Percentiles rank a stretch among this genome's conserved stretches.
Evolutionary conservation across 2,797 vertebrate genomes (phyloP).

Genomic region (Paguma larvata): DNA sequence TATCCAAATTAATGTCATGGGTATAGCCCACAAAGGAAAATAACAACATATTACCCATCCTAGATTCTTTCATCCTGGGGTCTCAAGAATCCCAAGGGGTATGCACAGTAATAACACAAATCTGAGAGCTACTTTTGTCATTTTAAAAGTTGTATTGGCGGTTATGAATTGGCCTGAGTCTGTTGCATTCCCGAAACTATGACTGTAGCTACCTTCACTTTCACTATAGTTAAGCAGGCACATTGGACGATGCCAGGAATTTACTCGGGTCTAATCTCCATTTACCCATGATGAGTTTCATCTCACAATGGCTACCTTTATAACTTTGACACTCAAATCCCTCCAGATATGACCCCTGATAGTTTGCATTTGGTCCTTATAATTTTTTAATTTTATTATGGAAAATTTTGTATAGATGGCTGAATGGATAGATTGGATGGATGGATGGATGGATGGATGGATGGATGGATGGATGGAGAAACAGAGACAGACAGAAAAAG

Average conservation of each 20-base stretch:
- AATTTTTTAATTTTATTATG: neutral
- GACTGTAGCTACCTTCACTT: neutral
- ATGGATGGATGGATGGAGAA: neutral
- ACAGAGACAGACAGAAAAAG: neutral
- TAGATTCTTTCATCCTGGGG: constrained; percentile 16
- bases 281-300: neutral
- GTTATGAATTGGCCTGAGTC: neutral
- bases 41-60: neutral
- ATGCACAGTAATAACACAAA: constrained; percentile 8
- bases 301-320: neutral
- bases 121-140: neutral
- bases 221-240: neutral
- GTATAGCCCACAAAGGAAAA: constrained; percentile 26
- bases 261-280: neutral
- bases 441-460: neutral
- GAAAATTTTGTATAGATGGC: neutral
- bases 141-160: constrained; percentile 15
- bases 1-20: constrained; percentile 58
- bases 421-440: neutral
- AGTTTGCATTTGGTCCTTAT: neutral
- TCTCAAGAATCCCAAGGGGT: neutral
- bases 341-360: neutral
- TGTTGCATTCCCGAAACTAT: neutral
- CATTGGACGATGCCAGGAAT: neutral
- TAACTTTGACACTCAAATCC: neutral